Evolutionary conservation across 2,113 vertebrate genomes (phyloP).

Genomic region (Equus przewalskii): DNA sequence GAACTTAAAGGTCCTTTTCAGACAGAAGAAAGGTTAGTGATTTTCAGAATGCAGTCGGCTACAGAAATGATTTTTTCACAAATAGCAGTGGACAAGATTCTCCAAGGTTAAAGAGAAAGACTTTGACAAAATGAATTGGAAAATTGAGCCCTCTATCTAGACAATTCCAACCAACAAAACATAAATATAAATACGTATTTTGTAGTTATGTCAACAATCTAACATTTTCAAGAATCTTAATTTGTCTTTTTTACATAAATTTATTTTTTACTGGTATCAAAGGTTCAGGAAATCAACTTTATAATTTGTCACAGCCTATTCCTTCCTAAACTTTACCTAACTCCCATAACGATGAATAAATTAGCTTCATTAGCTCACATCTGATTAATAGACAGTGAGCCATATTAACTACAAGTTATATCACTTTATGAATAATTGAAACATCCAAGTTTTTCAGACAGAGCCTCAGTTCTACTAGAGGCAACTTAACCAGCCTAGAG

Average conservation of each 20-base stretch:
- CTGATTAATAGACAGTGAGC: constrained; percentile 16
- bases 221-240: not conserved
- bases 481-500: constrained; percentile 19
- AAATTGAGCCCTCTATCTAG: constrained; percentile 4
- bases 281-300: not conserved
- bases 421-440: constrained; percentile 63
- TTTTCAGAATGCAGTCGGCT: constrained; percentile 42
- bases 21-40: constrained; percentile 48
- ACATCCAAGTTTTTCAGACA: not conserved
- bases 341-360: constrained; percentile 8
- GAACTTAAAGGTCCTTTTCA: constrained; percentile 51
- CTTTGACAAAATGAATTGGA: constrained; percentile 43
- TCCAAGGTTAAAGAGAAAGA: constrained; percentile 65
- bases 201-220: constrained; percentile 34
- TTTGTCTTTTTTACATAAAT: not conserved
- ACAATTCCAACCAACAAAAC: constrained; percentile 35
- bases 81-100: constrained; percentile 38
- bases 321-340: constrained; percentile 51
- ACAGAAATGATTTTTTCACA: constrained; percentile 62
- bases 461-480: not conserved
- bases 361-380: not conserved
- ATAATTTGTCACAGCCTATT: not conserved
- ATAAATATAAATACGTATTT: constrained; percentile 35
- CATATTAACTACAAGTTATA: constrained; percentile 18
- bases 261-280: constrained; percentile 29